A percentile compares a stretch with the other conserved stretches of the same genome.
Evolutionary conservation across 2,113 vertebrate species (phyloP).

Genomic region (Lipotes vexillifer): DNA sequence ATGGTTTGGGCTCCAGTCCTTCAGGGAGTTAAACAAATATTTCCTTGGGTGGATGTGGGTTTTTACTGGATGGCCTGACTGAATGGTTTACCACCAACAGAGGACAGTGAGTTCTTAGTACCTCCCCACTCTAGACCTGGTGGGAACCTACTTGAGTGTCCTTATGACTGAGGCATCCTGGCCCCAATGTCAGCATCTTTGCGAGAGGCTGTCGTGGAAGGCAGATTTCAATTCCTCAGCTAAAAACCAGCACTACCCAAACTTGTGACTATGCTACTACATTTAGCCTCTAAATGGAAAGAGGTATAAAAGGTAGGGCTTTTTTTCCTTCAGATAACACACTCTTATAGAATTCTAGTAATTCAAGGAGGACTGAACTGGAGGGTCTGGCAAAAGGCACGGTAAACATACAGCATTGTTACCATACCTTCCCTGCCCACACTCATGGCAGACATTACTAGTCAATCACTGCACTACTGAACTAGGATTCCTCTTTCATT

Average conservation of each 20-base stretch:
- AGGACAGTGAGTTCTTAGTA: not conserved
- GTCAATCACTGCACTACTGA: not conserved
- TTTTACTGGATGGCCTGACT: not conserved
- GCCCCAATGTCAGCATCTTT: not conserved
- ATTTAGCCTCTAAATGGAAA: not conserved
- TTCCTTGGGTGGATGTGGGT: not conserved
- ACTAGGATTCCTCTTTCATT: not conserved
- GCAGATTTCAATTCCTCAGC: not conserved
- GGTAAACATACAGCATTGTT: not conserved
- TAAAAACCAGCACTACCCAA: not conserved
- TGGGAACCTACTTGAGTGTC: not conserved
- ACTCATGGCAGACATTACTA: not conserved
- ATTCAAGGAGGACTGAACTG: not conserved
- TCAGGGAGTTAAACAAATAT: not conserved
- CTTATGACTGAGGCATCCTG: not conserved
- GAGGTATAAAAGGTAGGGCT: not conserved
- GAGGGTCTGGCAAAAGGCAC: not conserved
- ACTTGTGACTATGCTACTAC: too few relatives aligned
- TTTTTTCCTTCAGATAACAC: not conserved
- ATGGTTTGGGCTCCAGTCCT: not conserved
- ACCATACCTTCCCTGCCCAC: fast-evolving
- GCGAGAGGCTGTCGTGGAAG: not conserved
- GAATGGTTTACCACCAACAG: not conserved
- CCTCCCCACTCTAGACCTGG: not conserved
- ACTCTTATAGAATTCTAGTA: not conserved